Percentiles rank a stretch among this genome's conserved stretches.
Evolutionary conservation across 1,140 invertebrate species (phyloP).

Genomic region (Eciton burchellii): DNA sequence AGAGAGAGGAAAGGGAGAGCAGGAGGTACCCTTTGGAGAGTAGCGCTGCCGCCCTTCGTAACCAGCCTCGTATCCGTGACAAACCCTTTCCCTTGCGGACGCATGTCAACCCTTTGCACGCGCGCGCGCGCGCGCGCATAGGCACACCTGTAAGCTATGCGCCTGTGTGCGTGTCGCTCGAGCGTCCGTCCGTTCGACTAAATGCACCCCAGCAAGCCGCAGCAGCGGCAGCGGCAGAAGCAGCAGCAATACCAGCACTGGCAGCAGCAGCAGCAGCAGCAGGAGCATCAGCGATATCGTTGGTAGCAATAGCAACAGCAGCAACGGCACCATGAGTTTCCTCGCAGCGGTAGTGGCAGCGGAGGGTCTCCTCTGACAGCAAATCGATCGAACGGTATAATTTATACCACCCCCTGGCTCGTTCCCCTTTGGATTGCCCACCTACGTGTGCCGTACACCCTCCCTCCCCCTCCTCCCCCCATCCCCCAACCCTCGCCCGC

Average conservation of each 20-base stretch:
- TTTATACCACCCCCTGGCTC: slow-evolving; percentile 84
- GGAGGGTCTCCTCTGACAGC: slow-evolving; percentile 83
- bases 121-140: slow-evolving; percentile 53
- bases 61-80: slow-evolving; percentile 66
- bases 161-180: slow-evolving; percentile 63
- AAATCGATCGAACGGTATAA: slow-evolving; percentile 86
- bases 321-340: slow-evolving; percentile 66
- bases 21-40: slow-evolving; percentile 61
- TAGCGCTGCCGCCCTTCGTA: slow-evolving; percentile 67
- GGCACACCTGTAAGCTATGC: slow-evolving; percentile 56
- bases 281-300: slow-evolving; percentile 52
- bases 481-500: slow-evolving; percentile 14
- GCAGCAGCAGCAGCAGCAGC: slow-evolving; percentile 33
- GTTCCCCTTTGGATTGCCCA: slow-evolving; percentile 71
- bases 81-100: slow-evolving; percentile 65
- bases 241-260: slow-evolving; percentile 44
- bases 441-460: slow-evolving; percentile 64
- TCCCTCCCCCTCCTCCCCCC: slow-evolving; percentile 34
- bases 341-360: slow-evolving; percentile 71
- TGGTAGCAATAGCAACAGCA: slow-evolving; percentile 63
- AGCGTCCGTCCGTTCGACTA: slow-evolving; percentile 68
- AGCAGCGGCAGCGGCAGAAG: slow-evolving; percentile 22
- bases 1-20: background rate
- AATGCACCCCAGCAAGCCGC: slow-evolving; percentile 66
- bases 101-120: slow-evolving; percentile 63